Evolutionary conservation across 2,797 vertebrate genomes (phyloP), one percentile per base, ranked within the genome.

Genomic region (Oreortyx pictus): DNA sequence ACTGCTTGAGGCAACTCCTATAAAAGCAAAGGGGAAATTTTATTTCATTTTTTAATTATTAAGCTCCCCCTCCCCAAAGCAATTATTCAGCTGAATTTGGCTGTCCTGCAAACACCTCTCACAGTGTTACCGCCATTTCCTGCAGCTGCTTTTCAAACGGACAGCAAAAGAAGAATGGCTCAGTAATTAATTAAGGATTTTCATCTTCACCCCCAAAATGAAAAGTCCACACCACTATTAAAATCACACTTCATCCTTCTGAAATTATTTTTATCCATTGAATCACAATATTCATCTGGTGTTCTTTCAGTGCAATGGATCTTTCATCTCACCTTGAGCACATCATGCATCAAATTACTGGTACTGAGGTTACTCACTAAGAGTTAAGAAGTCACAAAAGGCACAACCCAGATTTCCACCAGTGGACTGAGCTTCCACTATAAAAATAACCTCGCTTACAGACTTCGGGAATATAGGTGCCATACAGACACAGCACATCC

Each of bases 1-100:
- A 99, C 97, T 41, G 98, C 98, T 93, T 97, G 98, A 82, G 99
- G 98, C 89, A 99, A 96, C 90, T 99, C 99, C 99, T 99, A 94
- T 33, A 62, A 82, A 47, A 10, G 20, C 29, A 2, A 6, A 11
- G 19, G 0, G 77, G 15, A 81, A 71, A 62, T 29, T 29, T 31
- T 4, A 52, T 11, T 52, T 52, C 9, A 50, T 49, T 52, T 49
- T 52, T 29, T 52, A 29, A 52, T 52, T 29, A 9, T 29, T 31
- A 50, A 23, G 61, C 8, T 12, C 11, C 9, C 35, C 10, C 6
- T 13, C 17, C 60, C 14, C 14, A 27, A 54, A 87, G 11, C 46
- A 84, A 84, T 60, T 23, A 50, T 27, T 87, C 19, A 19, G 50
- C 52, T 79, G 27, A 57, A 77, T 59, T 67, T 59, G 90, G 47